phyloP scores from a whole-genome alignment of 2,797 vertebrate species.

The Pyrocephalus nanus region DNA sequence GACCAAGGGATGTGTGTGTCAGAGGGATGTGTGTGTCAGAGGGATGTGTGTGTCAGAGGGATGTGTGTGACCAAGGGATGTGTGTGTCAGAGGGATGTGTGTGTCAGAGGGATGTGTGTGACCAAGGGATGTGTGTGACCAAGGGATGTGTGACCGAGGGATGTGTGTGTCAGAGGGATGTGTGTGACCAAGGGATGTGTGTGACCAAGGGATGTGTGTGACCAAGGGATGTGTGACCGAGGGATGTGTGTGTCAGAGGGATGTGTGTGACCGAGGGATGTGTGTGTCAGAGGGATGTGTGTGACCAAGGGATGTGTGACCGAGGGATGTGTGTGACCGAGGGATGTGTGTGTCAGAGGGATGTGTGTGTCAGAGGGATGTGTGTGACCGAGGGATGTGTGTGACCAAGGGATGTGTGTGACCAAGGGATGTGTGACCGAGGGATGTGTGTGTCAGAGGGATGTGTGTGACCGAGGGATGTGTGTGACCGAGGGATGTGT shows the following conservation, averaged over 20 bases:
- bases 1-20: fast-evolving
- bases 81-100: fast-evolving
- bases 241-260: too few relatives aligned
- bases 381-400: fast-evolving
- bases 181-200: fast-evolving
- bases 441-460: too few relatives aligned
- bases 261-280: fast-evolving
- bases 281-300: too few relatives aligned
- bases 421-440: fast-evolving
- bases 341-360: fast-evolving
- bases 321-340: fast-evolving
- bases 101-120: too few relatives aligned
- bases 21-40: fast-evolving
- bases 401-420: fast-evolving
- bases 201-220: fast-evolving
- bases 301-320: fast-evolving
- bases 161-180: too few relatives aligned
- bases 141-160: fast-evolving
- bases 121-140: fast-evolving
- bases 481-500: fast-evolving
- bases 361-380: too few relatives aligned
- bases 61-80: fast-evolving
- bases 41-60: too few relatives aligned
- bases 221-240: fast-evolving
- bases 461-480: fast-evolving